Base-by-base conservation (phyloP, 2,797 vertebrate species). In the Poeciliopsis turneri region DNA sequence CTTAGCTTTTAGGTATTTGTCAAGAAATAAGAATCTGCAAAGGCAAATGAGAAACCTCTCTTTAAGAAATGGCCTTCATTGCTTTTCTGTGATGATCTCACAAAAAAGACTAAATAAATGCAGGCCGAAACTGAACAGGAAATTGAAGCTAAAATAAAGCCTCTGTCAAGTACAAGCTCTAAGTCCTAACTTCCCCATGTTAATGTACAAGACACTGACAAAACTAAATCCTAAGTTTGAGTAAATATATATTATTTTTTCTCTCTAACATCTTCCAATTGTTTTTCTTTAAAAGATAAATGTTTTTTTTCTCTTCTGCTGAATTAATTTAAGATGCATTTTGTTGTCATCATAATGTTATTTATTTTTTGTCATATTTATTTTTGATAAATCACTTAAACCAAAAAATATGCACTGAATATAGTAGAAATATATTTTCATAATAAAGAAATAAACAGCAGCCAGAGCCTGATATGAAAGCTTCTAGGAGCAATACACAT, bases 1-100 rank as follows among this genome's bases (percentile, higher is more conserved):
- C 74, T 2, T 0, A 66, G 28, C 78, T 69, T 69, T 74, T 55
- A 84, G 86, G 59, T 64, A 81, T 86, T 82, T 82, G 73, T 88
- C 75, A 82, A 82, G 74, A 79, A 78, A 79, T 80, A 47, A 82
- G 25, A 53, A 80, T 77, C 7, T 39, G 72, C 68, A 73, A 25
- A 74, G 78, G 72, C 41, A 86, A 83, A 57, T 73, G 45, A 74
- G 78, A 82, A 84, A 74, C 46, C 71, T 79, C 72, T 77, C 55
- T 86, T 64, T 76, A 36, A 84, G 8, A 0, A 87, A 78, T n/a
- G 23, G 41, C 55, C 81, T 0, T 6, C 30, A 33, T 74, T 33
- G 2, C 33, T 81, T 51, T 23, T 68, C n/a, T 77, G 84, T 84
- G 39, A n/a, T 39, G 20, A 88, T 30, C 46, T 25, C 45, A 39